These are phyloP conservation scores for Metalampra italica DNA, from an alignment of 2,888 invertebrate species.

Conservation along the genomic window DNA sequence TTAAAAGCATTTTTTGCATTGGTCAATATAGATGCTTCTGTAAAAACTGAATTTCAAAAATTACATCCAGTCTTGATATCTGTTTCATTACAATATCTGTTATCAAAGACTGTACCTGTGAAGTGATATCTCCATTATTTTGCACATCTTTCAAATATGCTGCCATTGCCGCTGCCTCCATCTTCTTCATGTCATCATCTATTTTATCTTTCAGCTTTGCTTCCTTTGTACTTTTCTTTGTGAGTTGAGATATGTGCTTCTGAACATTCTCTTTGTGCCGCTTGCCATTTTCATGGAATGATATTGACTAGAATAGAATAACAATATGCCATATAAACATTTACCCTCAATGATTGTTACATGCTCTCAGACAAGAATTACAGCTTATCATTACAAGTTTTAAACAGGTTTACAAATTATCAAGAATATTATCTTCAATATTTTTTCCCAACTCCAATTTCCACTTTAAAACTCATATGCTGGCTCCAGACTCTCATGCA, in stretches of 20 bases:
- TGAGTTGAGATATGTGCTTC: slow-evolving; percentile 89
- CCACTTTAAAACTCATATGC: too few species aligned
- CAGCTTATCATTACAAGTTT: too few species aligned
- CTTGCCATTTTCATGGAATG: slow-evolving; percentile 96
- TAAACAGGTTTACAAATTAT: too few species aligned
- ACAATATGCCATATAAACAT: not conserved
- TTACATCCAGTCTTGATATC: too few species aligned
- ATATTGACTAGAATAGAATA: slow-evolving; percentile 84
- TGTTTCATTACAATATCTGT: too few species aligned
- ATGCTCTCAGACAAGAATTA: not conserved
- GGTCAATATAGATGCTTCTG: too few species aligned
- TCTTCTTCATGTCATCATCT: slow-evolving; percentile 88
- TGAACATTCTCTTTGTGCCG: slow-evolving; percentile 95
- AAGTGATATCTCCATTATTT: slow-evolving; percentile 81
- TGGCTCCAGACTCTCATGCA: too few species aligned
- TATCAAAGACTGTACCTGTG: slow-evolving; percentile 57
- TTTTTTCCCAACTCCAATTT: too few species aligned
- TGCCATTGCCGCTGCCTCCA: slow-evolving; percentile 94
- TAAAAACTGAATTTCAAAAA: too few species aligned
- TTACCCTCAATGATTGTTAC: not conserved
- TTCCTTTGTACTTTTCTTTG: slow-evolving; percentile 89
- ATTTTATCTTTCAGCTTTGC: slow-evolving; percentile 87
- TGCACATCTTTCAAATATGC: slow-evolving; percentile 92
- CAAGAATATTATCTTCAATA: too few species aligned
- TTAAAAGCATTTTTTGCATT: too few species aligned